Conservation (phyloP, 2,797 vertebrate species). For the Hypotaenidia philippensis region DNA sequence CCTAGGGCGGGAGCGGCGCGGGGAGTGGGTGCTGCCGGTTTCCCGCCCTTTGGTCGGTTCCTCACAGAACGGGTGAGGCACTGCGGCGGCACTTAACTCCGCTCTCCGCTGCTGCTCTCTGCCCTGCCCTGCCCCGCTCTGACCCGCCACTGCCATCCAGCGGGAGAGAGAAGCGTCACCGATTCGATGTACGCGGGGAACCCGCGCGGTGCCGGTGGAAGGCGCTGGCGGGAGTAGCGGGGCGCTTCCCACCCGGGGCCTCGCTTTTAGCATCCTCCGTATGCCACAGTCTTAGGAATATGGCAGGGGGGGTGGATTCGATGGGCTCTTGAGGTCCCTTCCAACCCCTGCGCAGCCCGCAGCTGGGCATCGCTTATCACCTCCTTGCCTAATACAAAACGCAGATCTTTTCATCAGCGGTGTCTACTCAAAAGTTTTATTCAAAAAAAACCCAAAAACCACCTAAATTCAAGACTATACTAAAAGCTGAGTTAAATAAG, state of each 20-base stretch:
- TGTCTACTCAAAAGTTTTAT: too few relatives aligned
- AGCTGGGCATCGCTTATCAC: accelerated
- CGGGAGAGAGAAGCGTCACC: neutral
- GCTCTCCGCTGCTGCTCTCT: neutral
- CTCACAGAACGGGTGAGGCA: too few relatives aligned
- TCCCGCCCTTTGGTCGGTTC: accelerated
- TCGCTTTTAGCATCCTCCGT: neutral
- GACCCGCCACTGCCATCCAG: neutral
- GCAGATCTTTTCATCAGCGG: neutral
- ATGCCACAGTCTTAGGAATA: too few relatives aligned
- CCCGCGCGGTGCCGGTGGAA: neutral
- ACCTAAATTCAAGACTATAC: too few relatives aligned
- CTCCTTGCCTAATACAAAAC: accelerated
- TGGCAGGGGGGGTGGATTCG: too few relatives aligned
- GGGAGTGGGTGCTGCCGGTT: accelerated
- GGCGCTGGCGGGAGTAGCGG: neutral
- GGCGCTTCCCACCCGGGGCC: accelerated
- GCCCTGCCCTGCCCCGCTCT: neutral
- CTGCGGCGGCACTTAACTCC: neutral
- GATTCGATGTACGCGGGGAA: accelerated
- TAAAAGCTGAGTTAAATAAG: accelerated
- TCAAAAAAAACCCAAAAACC: neutral
- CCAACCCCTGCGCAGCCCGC: too few relatives aligned
- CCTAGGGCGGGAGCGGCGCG: accelerated
- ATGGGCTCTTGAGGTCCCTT: too few relatives aligned